phyloP scores from a whole-genome alignment of 1,140 invertebrate species.

The Ips typographus region DNA sequence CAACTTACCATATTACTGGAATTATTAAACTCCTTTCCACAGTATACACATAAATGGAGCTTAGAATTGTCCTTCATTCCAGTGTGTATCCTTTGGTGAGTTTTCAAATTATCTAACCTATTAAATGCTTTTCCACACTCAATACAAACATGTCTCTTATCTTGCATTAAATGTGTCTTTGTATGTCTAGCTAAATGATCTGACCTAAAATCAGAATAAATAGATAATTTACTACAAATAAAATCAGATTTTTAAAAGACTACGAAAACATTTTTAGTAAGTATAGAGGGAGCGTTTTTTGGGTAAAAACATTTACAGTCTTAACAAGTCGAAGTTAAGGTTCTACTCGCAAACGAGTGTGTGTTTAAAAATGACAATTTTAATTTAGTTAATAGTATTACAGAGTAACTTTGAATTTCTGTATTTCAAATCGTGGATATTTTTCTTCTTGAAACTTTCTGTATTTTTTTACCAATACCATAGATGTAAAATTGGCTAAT shows the following conservation, averaged over 20 bases:
- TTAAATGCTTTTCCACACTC: constrained; percentile 56
- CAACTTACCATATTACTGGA: constrained; percentile 50
- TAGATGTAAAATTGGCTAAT: too few species aligned
- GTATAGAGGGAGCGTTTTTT: too few species aligned
- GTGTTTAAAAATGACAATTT: too few species aligned
- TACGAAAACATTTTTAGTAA: too few species aligned
- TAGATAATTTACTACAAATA: not conserved
- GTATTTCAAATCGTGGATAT: not conserved
- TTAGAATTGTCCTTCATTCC: constrained; percentile 52
- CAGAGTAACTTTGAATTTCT: too few species aligned
- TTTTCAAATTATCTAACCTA: constrained; percentile 51
- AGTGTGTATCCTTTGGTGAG: constrained; percentile 53
- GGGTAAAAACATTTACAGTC: too few species aligned
- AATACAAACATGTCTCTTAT: constrained; percentile 53
- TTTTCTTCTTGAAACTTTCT: too few species aligned
- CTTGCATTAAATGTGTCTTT: constrained; percentile 50
- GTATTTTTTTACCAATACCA: too few species aligned
- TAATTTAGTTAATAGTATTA: too few species aligned
- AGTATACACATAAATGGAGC: constrained; percentile 54
- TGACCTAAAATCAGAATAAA: constrained; percentile 39
- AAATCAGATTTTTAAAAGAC: too few species aligned
- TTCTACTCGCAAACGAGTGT: too few species aligned
- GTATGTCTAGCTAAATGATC: constrained; percentile 49
- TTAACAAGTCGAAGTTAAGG: too few species aligned
- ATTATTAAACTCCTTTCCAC: constrained; percentile 54